Evolutionary conservation across 2,797 vertebrate genomes (phyloP), one percentile per base, ranked within the genome.

Genomic region (Prunella strophiata): DNA sequence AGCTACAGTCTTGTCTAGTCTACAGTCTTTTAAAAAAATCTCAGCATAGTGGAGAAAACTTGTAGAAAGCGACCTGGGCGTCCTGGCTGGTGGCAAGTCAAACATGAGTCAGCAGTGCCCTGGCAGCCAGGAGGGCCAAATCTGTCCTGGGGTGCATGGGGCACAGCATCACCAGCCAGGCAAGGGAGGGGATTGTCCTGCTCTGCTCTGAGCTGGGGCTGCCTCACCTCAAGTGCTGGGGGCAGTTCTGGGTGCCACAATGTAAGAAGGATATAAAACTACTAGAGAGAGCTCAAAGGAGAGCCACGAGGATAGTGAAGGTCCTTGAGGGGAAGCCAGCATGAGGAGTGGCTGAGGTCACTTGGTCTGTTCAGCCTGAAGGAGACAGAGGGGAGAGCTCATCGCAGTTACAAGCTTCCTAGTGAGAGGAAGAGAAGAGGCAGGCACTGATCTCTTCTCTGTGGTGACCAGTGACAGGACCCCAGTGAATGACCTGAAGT

Each of bases 311-410:
- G 14, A 47, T 27, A 5, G 21, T 47, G 38, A 71, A 58, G 18
- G 21, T 1, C 5, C n/a, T 40, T 1, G 38, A 65, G 17, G 2
- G 2, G 15, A 71, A 77, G 29, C 4, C 0, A 0, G n/a, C 1
- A 11, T 16, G 17, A 89, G 10, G 7, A 82, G 16, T 0, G 1
- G 36, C 27, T 82, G 63, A 71, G 25, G 29, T 14, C 50, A 40
- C 10, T 30, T 34, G 57, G 26, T 63, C 16, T 80, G 7, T 40
- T 51, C 57, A 86, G 36, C 11, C 21, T 36, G 42, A 23, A 47
- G 32, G 29, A 71, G 17, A 71, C 45, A 45, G 50, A 22, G 3
- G 14, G 17, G 4, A 63, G 5, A 22, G 1, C 38, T n/a, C n/a
- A 45, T 0, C 9, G 58, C 14, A 63, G 20, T 10, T 40, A 4